Conservation (phyloP, 2,113 vertebrate genomes). For the Globicephala melas region DNA sequence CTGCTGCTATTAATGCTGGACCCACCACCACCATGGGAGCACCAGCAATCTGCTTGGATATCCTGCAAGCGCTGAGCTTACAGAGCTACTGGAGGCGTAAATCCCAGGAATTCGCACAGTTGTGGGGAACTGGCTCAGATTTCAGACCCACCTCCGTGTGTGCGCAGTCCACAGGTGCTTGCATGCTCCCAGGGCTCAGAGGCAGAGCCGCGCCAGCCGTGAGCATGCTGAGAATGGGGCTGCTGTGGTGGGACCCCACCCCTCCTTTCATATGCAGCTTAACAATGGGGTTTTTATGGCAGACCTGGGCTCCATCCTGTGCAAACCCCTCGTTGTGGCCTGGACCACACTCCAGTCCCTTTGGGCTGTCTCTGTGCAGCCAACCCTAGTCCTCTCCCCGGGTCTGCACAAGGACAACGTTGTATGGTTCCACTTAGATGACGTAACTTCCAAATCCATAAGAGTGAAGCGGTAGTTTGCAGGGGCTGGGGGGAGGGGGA, state of each 20-base stretch:
- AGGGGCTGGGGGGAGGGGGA: background rate
- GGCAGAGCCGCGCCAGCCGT: rapidly evolving
- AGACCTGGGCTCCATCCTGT: background rate
- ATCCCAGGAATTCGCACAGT: too few relatives aligned
- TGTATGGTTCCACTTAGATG: background rate
- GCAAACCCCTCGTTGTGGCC: background rate
- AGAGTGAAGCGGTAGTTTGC: background rate
- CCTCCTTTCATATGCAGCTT: background rate
- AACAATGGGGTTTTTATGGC: background rate
- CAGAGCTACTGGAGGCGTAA: too few relatives aligned
- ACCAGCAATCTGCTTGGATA: too few relatives aligned
- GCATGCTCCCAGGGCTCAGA: background rate
- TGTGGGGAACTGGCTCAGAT: too few relatives aligned
- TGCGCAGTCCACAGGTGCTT: too few relatives aligned
- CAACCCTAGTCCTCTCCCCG: background rate
- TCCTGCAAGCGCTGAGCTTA: too few relatives aligned
- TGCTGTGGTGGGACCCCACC: background rate
- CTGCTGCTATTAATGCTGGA: too few relatives aligned
- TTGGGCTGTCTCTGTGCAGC: background rate
- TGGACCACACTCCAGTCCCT: background rate
- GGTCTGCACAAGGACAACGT: background rate
- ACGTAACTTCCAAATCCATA: background rate
- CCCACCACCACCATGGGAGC: too few relatives aligned
- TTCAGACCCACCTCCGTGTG: too few relatives aligned
- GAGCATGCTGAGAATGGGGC: background rate